phyloP scores from a whole-genome alignment of 2,797 vertebrate genomes.

The Chloroceryle inda region DNA sequence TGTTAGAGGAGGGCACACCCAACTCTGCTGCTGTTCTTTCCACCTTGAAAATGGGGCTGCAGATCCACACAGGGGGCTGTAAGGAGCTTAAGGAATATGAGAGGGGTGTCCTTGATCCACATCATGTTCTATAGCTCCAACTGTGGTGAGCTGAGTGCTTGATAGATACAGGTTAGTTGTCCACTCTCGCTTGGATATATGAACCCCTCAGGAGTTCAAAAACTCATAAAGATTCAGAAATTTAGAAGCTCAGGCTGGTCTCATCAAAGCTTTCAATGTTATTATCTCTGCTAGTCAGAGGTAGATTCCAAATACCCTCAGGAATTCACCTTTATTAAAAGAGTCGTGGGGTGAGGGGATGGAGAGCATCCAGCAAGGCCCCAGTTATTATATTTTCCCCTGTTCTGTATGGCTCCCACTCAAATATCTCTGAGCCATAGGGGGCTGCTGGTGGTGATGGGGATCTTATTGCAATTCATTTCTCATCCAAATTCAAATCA shows the following conservation, averaged over 20 bases:
- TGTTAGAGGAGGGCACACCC: not conserved
- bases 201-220: constrained; percentile 13
- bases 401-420: not conserved
- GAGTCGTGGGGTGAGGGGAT: not conserved
- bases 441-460: not conserved
- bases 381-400: not conserved
- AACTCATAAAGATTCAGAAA: constrained; percentile 17
- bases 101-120: not conserved
- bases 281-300: constrained; percentile 12
- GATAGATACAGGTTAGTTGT: not conserved
- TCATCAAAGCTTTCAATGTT: constrained; percentile 4
- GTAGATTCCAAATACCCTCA: not conserved
- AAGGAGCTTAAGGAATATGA: not conserved
- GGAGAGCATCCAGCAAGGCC: not conserved
- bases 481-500: constrained; percentile 69
- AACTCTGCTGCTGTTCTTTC: not conserved
- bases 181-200: not conserved
- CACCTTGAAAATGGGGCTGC: not conserved
- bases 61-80: not conserved
- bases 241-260: not conserved
- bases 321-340: constrained; percentile 60
- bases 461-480: constrained; percentile 25
- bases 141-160: not conserved
- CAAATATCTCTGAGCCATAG: not conserved
- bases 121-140: not conserved